A percentile compares a stretch with the other conserved stretches of the same genome.
These are phyloP conservation scores for Melanotaenia trifasciata DNA, from an alignment of 2,797 vertebrate genomes.

Conservation along the genomic window DNA sequence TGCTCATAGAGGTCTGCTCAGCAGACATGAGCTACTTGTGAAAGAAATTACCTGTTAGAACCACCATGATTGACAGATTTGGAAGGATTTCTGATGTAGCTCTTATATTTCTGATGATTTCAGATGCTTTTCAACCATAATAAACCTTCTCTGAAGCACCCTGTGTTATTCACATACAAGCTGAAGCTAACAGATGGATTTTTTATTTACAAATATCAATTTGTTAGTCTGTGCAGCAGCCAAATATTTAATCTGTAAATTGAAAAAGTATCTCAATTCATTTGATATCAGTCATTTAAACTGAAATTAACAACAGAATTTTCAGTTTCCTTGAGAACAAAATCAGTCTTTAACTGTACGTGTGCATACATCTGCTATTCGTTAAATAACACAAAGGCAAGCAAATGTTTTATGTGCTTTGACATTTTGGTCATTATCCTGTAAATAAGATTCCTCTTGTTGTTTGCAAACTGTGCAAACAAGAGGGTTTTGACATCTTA, in stretches of 20 bases:
- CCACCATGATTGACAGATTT: neutral
- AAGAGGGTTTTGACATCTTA: neutral
- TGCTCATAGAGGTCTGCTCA: neutral
- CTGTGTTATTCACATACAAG: neutral
- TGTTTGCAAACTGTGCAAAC: no score
- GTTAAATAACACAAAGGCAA: constrained; percentile 1
- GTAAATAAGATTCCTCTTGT: neutral
- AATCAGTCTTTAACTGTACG: constrained; percentile 16
- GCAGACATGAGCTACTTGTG: neutral
- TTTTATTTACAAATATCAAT: neutral
- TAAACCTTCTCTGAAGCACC: neutral
- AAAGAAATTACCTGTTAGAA: neutral
- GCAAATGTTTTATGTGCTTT: constrained; percentile 6
- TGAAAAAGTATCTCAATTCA: neutral
- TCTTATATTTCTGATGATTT: neutral
- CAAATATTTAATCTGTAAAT: constrained; percentile 14
- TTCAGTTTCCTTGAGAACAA: constrained; percentile 75
- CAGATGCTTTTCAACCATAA: no score
- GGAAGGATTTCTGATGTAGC: neutral
- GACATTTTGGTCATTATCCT: constrained; percentile 2
- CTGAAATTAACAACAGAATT: constrained; percentile 58
- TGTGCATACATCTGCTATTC: constrained; percentile 8
- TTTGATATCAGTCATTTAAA: constrained; percentile 17
- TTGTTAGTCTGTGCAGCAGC: neutral
- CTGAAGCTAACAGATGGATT: neutral